Evolutionary conservation across 2,888 invertebrate genomes (phyloP).

Genomic region (Thymelicus lineola): DNA sequence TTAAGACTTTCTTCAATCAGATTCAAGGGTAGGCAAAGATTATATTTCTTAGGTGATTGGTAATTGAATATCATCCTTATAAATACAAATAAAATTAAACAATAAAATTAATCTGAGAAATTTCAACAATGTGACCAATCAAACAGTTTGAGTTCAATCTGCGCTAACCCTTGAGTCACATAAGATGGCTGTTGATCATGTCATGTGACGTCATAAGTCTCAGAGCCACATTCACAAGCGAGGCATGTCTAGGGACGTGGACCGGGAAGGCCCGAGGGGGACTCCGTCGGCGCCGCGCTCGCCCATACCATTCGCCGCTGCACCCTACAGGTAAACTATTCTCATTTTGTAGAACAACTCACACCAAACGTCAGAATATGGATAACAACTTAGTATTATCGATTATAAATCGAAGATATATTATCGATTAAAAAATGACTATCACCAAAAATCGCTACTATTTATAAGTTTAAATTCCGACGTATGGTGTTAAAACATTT

Average conservation of each 20-base stretch:
- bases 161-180: background rate
- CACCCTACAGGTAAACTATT: slow-evolving; percentile 77
- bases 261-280: slow-evolving; percentile 66
- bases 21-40: background rate
- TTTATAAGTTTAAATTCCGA: background rate
- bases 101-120: too few species aligned
- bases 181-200: too few species aligned
- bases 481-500: slow-evolving; percentile 11
- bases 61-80: too few species aligned
- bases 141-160: background rate
- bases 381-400: background rate
- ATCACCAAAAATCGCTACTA: background rate
- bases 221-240: slow-evolving; percentile 41
- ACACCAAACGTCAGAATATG: slow-evolving; percentile 7
- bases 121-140: too few species aligned
- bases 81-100: too few species aligned
- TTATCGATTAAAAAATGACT: too few species aligned
- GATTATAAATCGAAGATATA: too few species aligned
- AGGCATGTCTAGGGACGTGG: slow-evolving; percentile 70
- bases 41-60: background rate
- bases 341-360: slow-evolving; percentile 3
- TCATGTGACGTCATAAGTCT: background rate
- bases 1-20: background rate
- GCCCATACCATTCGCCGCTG: slow-evolving; percentile 65
- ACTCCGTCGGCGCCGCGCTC: slow-evolving; percentile 73